Conservation (phyloP, 1,140 invertebrate genomes). For the Trichonephila clavata region DNA sequence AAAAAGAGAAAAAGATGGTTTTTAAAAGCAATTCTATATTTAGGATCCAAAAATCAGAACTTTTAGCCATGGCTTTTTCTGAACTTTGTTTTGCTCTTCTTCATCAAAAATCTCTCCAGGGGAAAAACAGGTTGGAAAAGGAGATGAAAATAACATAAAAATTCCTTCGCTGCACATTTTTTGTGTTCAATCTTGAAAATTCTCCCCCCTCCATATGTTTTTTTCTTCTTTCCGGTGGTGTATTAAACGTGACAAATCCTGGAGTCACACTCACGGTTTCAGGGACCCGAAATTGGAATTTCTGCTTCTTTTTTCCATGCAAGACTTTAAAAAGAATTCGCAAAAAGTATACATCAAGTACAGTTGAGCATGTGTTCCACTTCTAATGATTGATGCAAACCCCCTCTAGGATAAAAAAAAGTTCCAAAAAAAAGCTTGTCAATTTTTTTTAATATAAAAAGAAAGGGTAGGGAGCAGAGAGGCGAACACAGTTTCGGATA, state of each 20-base stretch:
- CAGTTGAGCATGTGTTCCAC: conserved; percentile 52
- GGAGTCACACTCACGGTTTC: conserved; percentile 32
- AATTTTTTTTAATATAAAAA: not conserved
- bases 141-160: conserved; percentile 16
- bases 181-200: conserved; percentile 7
- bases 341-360: conserved; percentile 41
- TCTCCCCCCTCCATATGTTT: not conserved
- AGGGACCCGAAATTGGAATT: conserved; percentile 39
- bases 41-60: conserved; percentile 14
- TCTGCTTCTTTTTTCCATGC: not conserved
- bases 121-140: not conserved
- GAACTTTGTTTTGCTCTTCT: conserved; percentile 25
- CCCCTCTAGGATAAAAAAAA: not conserved
- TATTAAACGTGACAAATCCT: conserved; percentile 51
- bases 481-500: not conserved
- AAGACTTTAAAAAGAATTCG: not conserved
- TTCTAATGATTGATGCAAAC: conserved; percentile 52
- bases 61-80: not conserved
- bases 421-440: conserved; percentile 9
- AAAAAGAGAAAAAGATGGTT: not conserved
- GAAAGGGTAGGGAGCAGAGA: not conserved
- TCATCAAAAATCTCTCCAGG: not conserved
- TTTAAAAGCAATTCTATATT: conserved; percentile 35
- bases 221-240: not conserved
- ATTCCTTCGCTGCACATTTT: conserved; percentile 18